Evolutionary conservation across 2,797 vertebrate species (phyloP).

Genomic region (Aulostomus chinensis): DNA sequence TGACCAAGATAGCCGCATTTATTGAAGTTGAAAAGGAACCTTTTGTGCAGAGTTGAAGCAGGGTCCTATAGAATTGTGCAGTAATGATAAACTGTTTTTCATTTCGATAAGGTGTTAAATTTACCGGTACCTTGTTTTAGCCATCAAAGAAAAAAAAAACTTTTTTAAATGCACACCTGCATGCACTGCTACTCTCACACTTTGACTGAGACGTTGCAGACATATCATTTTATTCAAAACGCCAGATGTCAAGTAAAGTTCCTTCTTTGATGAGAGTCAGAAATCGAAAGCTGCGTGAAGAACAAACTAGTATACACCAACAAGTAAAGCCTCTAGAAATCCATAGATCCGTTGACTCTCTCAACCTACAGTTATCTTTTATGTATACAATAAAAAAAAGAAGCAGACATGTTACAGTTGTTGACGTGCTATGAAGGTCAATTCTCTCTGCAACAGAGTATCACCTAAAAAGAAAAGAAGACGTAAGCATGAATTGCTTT

Average conservation of each 20-base stretch:
- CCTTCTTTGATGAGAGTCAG: conserved; percentile 4
- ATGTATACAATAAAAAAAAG: conserved; percentile 11
- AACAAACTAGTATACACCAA: conserved; percentile 20
- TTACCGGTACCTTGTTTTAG: no score
- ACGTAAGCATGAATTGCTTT: neutral
- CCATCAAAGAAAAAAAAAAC: no score
- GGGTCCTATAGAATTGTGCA: no score
- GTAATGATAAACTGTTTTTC: no score
- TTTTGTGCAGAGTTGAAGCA: no score
- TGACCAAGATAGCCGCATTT: no score
- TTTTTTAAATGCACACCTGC: no score
- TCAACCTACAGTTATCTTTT: neutral
- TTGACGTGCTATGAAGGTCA: conserved; percentile 5
- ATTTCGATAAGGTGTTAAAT: no score
- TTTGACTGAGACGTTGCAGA: conserved; percentile 2
- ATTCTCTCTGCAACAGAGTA: neutral
- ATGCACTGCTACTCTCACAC: no score
- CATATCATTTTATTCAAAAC: conserved; percentile 14
- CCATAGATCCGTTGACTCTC: conserved; percentile 15
- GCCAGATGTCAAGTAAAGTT: conserved; percentile 9
- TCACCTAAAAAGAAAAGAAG: no score
- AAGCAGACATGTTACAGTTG: conserved; percentile 10
- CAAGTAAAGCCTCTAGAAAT: neutral
- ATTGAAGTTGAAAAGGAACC: no score
- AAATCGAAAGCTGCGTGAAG: conserved; percentile 22